Percentiles rank a stretch among this genome's conserved stretches.
phyloP scores from a whole-genome alignment of 2,888 invertebrate genomes.

The Leptopterna dolabrata region DNA sequence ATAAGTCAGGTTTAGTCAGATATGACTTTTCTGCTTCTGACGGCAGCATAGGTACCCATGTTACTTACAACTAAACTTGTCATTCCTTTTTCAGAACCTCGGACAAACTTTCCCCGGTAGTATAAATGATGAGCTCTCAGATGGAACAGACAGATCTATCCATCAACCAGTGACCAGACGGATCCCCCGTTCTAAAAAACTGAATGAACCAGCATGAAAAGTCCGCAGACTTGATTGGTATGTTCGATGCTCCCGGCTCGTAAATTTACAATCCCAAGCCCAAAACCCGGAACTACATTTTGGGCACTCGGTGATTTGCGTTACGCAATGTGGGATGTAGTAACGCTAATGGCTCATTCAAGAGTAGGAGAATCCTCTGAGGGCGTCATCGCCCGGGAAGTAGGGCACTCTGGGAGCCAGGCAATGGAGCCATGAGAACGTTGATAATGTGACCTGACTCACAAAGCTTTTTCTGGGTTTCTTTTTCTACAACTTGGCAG shows the following conservation, averaged over 20 bases:
- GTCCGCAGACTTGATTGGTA: neutral
- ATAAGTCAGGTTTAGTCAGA: no score
- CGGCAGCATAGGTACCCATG: no score
- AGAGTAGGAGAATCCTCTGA: neutral
- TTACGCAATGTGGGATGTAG: neutral
- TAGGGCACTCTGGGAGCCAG: neutral
- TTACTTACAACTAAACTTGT: no score
- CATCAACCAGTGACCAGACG: no score
- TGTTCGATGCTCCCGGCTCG: neutral
- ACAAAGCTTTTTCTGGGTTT: neutral
- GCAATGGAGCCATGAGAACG: neutral
- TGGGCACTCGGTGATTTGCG: neutral
- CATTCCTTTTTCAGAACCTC: no score
- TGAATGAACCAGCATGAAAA: no score
- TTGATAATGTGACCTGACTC: neutral
- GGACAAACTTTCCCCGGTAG: no score
- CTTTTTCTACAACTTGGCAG: no score
- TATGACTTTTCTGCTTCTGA: no score
- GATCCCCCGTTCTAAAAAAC: no score
- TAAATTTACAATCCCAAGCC: neutral
- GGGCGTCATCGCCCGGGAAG: neutral
- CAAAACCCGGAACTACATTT: neutral
- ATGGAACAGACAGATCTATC: no score
- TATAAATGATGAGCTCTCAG: no score
- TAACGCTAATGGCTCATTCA: slow-evolving; percentile 1